These are phyloP conservation scores for Dolichoris vasculosae DNA, from an alignment of 1,140 invertebrate species.

Conservation along the genomic window DNA sequence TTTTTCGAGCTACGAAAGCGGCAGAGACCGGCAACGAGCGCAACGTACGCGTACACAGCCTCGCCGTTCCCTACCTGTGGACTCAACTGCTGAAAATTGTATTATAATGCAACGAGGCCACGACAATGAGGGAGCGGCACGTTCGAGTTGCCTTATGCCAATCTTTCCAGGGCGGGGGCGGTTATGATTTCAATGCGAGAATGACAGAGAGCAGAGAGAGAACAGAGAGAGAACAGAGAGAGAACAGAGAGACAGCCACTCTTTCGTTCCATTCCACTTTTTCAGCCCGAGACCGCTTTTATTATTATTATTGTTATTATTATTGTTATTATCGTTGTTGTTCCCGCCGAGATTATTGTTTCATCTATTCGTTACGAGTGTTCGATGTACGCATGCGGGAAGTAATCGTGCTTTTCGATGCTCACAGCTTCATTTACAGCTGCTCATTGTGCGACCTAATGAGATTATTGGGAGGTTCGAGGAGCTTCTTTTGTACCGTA, in stretches of 20 bases:
- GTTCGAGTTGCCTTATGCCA: constrained; percentile 73
- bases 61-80: constrained; percentile 49
- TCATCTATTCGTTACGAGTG: constrained; percentile 10
- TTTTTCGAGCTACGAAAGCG: constrained; percentile 47
- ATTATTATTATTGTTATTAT: background rate
- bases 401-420: background rate
- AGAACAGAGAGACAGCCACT: background rate
- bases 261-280: background rate
- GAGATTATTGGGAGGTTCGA: constrained; percentile 27
- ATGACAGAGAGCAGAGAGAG: constrained; percentile 41
- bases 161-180: constrained; percentile 65
- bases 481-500: background rate
- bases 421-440: constrained; percentile 37
- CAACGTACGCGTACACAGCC: background rate
- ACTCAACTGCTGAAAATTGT: constrained; percentile 68
- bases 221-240: no score
- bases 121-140: constrained; percentile 66
- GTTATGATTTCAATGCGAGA: constrained; percentile 68
- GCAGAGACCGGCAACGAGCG: background rate
- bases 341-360: background rate
- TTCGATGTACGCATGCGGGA: background rate
- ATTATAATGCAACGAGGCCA: constrained; percentile 69
- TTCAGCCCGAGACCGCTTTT: background rate
- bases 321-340: background rate
- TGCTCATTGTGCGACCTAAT: constrained; percentile 31